These are phyloP conservation scores for Caenorhabditis brenneri DNA, from an alignment of 1,140 invertebrate genomes.

Conservation along the genomic window DNA sequence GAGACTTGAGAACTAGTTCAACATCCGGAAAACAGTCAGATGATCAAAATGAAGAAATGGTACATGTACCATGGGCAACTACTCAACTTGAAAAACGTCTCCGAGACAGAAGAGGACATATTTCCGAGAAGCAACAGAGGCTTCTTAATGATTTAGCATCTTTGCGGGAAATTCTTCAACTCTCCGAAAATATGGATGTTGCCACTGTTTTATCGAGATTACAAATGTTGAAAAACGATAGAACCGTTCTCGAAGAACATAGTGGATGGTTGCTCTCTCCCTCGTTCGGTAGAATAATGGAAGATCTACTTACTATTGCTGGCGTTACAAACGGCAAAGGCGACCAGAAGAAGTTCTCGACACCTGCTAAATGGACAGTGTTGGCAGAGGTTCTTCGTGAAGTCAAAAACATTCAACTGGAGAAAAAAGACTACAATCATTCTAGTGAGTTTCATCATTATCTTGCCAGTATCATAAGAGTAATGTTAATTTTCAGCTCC, in stretches of 20 bases:
- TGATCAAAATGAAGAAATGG: conserved; percentile 3
- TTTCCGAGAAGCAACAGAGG: conserved; percentile 63
- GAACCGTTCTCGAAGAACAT: conserved; percentile 65
- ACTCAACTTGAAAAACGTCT: conserved; percentile 61
- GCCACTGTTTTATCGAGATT: conserved; percentile 59
- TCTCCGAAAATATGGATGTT: conserved; percentile 66
- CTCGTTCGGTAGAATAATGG: conserved; percentile 61
- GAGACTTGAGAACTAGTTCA: conserved; percentile 63
- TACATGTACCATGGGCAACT: conserved; percentile 6
- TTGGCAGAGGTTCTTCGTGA: conserved; percentile 60
- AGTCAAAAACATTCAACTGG: conserved; percentile 46
- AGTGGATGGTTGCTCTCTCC: conserved; percentile 66
- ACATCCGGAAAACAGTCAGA: neutral
- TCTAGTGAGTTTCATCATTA: too few relatives aligned
- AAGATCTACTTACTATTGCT: conserved; percentile 60
- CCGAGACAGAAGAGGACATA: conserved; percentile 50
- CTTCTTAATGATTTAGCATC: conserved; percentile 61
- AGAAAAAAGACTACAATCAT: neutral
- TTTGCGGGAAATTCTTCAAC: conserved; percentile 59
- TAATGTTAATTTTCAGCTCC: conserved; percentile 53
- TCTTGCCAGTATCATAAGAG: neutral
- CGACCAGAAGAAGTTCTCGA: conserved; percentile 48
- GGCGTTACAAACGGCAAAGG: conserved; percentile 52
- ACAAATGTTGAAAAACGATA: conserved; percentile 59
- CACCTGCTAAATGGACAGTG: conserved; percentile 64